These are phyloP conservation scores for Rhogogaster chlorosoma DNA, from an alignment of 2,888 invertebrate species.

Conservation along the genomic window DNA sequence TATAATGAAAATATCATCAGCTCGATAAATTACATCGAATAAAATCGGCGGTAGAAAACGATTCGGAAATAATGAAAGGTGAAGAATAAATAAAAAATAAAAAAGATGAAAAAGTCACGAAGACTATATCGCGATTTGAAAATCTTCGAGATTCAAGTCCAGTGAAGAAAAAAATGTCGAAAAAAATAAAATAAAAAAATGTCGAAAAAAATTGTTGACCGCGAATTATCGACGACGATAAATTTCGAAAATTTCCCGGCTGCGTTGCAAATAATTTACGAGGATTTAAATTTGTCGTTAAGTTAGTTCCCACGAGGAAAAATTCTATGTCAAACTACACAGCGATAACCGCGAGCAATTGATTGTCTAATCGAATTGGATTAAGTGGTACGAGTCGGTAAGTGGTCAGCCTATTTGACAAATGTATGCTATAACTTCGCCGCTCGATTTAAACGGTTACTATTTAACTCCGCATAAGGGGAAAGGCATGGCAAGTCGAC, in stretches of 20 bases:
- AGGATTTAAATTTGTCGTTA: background rate
- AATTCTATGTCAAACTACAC: background rate
- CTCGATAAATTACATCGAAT: background rate
- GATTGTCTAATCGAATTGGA: background rate
- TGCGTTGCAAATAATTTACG: background rate
- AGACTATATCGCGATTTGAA: background rate
- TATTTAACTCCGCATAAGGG: background rate
- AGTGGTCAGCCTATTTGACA: slow-evolving; percentile 26
- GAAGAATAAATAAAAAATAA: background rate
- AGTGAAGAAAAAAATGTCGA: background rate
- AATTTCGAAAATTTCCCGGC: background rate
- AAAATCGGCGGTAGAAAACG: background rate
- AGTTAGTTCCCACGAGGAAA: background rate
- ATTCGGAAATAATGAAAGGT: background rate
- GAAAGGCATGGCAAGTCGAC: background rate
- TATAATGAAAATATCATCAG: background rate
- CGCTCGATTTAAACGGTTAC: background rate
- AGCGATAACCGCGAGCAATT: background rate
- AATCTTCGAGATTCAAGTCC: background rate
- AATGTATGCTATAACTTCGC: slow-evolving; percentile 4
- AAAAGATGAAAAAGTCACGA: background rate
- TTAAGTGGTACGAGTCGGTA: slow-evolving; percentile 27
- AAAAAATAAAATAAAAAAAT: background rate
- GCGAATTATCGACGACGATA: background rate
- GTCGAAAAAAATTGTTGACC: background rate